Base-by-base conservation (phyloP, 2,113 vertebrate species). In the Triplophysa dalaica region DNA sequence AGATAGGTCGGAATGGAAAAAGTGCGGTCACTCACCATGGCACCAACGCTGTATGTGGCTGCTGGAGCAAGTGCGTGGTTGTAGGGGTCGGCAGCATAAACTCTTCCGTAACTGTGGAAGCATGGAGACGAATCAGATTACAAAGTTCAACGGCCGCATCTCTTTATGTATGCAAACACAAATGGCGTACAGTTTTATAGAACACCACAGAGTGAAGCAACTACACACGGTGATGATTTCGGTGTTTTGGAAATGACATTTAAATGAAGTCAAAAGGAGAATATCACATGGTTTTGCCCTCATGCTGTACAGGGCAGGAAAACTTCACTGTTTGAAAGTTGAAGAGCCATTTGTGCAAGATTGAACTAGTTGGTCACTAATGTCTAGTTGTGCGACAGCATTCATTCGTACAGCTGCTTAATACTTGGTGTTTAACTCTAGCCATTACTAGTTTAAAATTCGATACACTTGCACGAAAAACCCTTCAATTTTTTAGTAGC, bases 61-160 rank as follows among this genome's bases (percentile, higher is more conserved):
- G 97, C 95, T 95, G 97, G 96, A 96, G 96, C 93, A 95, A 98
- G 95, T 95, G 97, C 90, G 95, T 98, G 96, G 94, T 94, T 96
- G 95, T 97, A 98, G 95, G 97, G 96, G 94, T 98, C 97, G 92
- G 97, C 95, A 96, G 97, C 95, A 96, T 97, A 98, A 95, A 98
- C 95, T 95, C 96, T 94, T 98, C 97, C 97, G 93, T 98, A 98
- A 97, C 97, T 98, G 91, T 61, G 91, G 92, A 90, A 81, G 88
- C 87, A 87, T 5, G 85, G n/a, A 87, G 90, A 87, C 86, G 7
- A 85, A 80, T 16, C 68, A 2, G 29, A 48, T n/a, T 11, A 8
- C 21, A 84, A 79, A 62, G 41, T 6, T 14, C 61, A 66, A 56
- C 41, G 19, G 43, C 11, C 48, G 7, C 21, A 14, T 21, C 26